Evolutionary conservation across 2,797 vertebrate genomes (phyloP), one percentile per base, ranked within the genome.

Genomic region (Aulostomus chinensis): DNA sequence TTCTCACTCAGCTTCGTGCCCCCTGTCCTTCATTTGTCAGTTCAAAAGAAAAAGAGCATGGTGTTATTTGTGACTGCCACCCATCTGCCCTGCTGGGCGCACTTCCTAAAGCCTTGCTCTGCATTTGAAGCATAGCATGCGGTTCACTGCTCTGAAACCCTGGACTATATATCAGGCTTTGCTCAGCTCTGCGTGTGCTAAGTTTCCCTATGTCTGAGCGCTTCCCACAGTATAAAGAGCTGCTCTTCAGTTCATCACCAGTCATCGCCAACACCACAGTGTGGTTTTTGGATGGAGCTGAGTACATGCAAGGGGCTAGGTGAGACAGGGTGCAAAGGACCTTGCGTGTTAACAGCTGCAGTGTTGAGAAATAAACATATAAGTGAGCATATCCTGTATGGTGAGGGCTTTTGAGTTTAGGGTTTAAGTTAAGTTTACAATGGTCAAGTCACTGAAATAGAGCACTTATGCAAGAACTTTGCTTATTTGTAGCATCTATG

Each of bases 271-370:
- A 67, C 78, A 88, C 85, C 86, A 82, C 85, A 85, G 38, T 75
- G 85, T 83, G 84, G 84, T 86, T 77, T 81, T 57, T 81, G 86
- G 84, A 87, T 86, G 81, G 71, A 75, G 56, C 72, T 61, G 34
- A 58, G 18, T 24, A 33, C 48, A 40, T 73, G 39, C 36, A 36
- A 34, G 10, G 31, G 58, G 58, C 20, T 73, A 49, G 62, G 67
- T 57, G 64, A 71, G 54, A 76, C 58, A 76, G 74, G 57, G 67
- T 71, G 50, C 51, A 59, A 42, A 39, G n/a, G n/a, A n/a, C n/a
- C n/a, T n/a, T n/a, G n/a, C n/a, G n/a, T n/a, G n/a, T n/a, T n/a
- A n/a, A n/a, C n/a, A n/a, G n/a, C n/a, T n/a, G n/a, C n/a, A n/a
- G n/a, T n/a, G n/a, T n/a, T n/a, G n/a, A n/a, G n/a, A n/a, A n/a